Evolutionary conservation across 2,888 invertebrate genomes (phyloP).

Genomic region (Tridacna crocea): DNA sequence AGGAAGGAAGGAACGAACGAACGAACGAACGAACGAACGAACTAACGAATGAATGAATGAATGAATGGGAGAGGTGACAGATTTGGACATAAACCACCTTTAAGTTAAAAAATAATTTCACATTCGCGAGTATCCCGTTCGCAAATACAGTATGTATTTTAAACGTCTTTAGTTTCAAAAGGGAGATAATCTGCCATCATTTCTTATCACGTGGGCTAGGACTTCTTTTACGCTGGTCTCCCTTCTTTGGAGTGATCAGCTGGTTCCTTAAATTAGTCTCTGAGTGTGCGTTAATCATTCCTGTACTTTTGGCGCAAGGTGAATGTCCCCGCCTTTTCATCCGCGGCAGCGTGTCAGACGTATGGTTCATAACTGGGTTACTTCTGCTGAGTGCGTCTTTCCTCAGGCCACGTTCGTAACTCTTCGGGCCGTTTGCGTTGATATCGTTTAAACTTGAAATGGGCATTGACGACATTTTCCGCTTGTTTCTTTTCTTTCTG

Average conservation of each 20-base stretch:
- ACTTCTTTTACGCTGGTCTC: neutral
- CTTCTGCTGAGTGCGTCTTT: neutral
- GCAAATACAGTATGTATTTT: too few species aligned
- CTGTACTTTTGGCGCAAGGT: neutral
- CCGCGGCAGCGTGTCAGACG: slow-evolving; percentile 10
- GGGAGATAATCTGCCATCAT: neutral
- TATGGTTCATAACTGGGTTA: slow-evolving; percentile 5
- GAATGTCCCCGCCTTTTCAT: slow-evolving; percentile 1
- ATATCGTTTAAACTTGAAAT: slow-evolving; percentile 37
- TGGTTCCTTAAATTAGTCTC: slow-evolving; percentile 9
- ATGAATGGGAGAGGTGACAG: too few species aligned
- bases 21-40: too few species aligned
- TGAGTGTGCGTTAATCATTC: neutral
- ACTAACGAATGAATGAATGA: too few species aligned
- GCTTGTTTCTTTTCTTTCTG: slow-evolving; percentile 39
- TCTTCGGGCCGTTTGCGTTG: slow-evolving; percentile 35
- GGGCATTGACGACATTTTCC: slow-evolving; percentile 21
- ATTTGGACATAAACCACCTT: too few species aligned
- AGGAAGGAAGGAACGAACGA: too few species aligned
- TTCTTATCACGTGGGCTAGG: slow-evolving; percentile 9
- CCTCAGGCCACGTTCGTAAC: slow-evolving; percentile 21
- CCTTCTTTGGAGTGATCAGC: neutral
- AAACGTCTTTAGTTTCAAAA: too few species aligned
- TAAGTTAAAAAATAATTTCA: too few species aligned
- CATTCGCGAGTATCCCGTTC: too few species aligned